Evolutionary conservation across 1,140 invertebrate species (phyloP).

Genomic region (Atta cephalotes): DNA sequence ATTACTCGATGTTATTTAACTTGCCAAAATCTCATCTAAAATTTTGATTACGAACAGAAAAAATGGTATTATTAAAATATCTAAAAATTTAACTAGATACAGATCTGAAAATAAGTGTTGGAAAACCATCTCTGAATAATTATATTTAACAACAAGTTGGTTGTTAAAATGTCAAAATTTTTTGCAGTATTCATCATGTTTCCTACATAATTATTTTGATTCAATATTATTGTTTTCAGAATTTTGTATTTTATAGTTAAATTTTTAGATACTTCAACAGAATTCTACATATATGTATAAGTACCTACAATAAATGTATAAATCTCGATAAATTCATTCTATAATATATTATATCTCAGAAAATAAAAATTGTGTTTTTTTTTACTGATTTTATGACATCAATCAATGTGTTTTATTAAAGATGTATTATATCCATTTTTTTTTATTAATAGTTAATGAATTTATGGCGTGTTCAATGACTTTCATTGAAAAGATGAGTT

Average conservation of each 20-base stretch:
- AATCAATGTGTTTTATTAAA: neutral
- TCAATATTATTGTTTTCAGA: too few relatives aligned
- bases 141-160: too few relatives aligned
- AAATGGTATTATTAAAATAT: too few relatives aligned
- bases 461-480: neutral
- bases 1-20: neutral
- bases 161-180: too few relatives aligned
- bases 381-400: neutral
- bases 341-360: neutral
- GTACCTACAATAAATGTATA: too few relatives aligned
- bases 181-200: too few relatives aligned
- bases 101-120: neutral
- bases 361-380: neutral
- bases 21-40: neutral
- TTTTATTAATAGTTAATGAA: neutral
- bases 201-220: too few relatives aligned
- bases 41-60: neutral
- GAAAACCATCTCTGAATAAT: too few relatives aligned
- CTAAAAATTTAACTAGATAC: too few relatives aligned
- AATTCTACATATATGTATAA: too few relatives aligned
- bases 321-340: slow-evolving; percentile 1
- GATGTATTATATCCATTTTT: neutral
- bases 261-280: too few relatives aligned
- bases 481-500: neutral
- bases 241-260: too few relatives aligned